Evolutionary conservation across 2,797 vertebrate species (phyloP).

Genomic region (Gymnodraco acuticeps): DNA sequence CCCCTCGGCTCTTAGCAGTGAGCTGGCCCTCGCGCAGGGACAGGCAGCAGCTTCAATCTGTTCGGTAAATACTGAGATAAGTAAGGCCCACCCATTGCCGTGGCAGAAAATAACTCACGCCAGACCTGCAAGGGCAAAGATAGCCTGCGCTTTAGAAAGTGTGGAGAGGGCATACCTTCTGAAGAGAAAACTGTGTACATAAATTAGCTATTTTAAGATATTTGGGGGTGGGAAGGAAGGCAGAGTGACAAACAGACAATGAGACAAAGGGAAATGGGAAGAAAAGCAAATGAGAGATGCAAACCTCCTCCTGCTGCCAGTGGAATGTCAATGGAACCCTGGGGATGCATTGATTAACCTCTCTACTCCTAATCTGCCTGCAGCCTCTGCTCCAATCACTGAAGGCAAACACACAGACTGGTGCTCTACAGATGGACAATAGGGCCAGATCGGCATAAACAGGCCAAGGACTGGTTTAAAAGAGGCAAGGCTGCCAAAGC

Average conservation of each 20-base stretch:
- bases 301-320: conserved; percentile 68
- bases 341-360: conserved; percentile 84
- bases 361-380: conserved; percentile 67
- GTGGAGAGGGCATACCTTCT: conserved; percentile 37
- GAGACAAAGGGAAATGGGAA: conserved; percentile 49
- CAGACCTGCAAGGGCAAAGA: conserved; percentile 65
- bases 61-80: conserved; percentile 83
- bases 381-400: conserved; percentile 51
- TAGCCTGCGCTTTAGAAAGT: conserved; percentile 47
- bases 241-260: conserved; percentile 60
- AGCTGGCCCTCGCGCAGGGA: conserved; percentile 76
- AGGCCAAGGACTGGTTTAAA: conserved; percentile 10
- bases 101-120: conserved; percentile 76
- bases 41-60: conserved; percentile 86
- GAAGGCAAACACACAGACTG: conserved; percentile 46
- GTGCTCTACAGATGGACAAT: conserved; percentile 46
- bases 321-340: conserved; percentile 81
- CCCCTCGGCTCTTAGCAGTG: conserved; percentile 72
- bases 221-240: conserved; percentile 37
- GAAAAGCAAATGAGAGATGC: conserved; percentile 67
- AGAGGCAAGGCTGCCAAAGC: background rate
- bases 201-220: conserved; percentile 59
- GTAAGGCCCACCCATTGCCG: conserved; percentile 69
- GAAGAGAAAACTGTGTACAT: conserved; percentile 43
- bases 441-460: conserved; percentile 34